Evolutionary conservation across 35 echinoderm and acorn worm genomes (phyloP).

Genomic region (Acanthaster planci): DNA sequence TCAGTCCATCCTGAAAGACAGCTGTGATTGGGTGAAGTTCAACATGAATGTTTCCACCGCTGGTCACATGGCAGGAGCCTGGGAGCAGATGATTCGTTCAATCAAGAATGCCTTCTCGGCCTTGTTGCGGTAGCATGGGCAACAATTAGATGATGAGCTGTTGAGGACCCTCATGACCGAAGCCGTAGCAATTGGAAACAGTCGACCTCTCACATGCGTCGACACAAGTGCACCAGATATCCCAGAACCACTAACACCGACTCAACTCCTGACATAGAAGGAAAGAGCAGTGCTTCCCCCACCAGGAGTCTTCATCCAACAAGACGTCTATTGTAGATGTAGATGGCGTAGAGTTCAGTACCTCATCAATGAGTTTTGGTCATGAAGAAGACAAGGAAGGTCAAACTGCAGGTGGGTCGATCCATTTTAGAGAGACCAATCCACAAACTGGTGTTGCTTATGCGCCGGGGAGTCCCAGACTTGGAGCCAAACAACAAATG

Average conservation of each 20-base stretch:
- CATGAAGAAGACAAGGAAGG: constrained; percentile 64
- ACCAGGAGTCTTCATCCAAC: constrained; percentile 52
- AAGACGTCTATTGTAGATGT: constrained; percentile 58
- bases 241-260: constrained; percentile 77
- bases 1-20: constrained; percentile 39
- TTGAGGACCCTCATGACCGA: constrained; percentile 71
- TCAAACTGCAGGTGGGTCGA: constrained; percentile 28
- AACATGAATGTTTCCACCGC: constrained; percentile 68
- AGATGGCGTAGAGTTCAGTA: constrained; percentile 79
- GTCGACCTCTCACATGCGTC: constrained; percentile 54
- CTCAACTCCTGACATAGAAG: constrained; percentile 80
- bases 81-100: constrained; percentile 59
- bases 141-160: constrained; percentile 62
- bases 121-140: constrained; percentile 37
- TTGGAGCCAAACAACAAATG: not conserved
- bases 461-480: not conserved
- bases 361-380: constrained; percentile 71
- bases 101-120: constrained; percentile 40
- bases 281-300: constrained; percentile 65
- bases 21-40: constrained; percentile 68
- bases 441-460: constrained; percentile 12
- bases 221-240: constrained; percentile 42
- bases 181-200: constrained; percentile 68
- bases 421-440: not conserved
- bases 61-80: constrained; percentile 62